phyloP scores from a whole-genome alignment of 2,797 vertebrate species.

The Hirundo rustica region DNA sequence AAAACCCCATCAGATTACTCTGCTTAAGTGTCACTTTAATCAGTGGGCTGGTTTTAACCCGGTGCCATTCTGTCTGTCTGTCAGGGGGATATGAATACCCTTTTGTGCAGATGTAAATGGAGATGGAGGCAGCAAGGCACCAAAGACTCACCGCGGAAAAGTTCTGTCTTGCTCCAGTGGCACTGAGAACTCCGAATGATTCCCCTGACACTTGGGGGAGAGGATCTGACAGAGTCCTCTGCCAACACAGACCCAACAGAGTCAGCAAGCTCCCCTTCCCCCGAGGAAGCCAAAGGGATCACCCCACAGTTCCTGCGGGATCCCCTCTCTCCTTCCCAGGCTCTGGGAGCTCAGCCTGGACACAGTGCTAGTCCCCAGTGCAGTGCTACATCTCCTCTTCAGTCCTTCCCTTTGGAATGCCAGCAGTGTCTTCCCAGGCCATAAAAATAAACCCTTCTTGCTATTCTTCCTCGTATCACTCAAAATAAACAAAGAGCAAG shows the following conservation, averaged over 20 bases:
- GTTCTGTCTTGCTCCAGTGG: background rate
- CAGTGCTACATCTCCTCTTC: background rate
- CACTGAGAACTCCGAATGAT: background rate
- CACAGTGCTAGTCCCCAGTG: background rate
- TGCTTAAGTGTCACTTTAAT: background rate
- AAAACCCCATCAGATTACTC: background rate
- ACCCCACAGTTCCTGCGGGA: background rate
- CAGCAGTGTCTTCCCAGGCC: background rate
- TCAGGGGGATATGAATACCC: background rate
- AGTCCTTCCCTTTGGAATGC: background rate
- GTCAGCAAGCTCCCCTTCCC: background rate
- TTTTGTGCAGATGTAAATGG: background rate
- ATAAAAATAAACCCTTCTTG: constrained; percentile 25
- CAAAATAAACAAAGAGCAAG: constrained; percentile 35
- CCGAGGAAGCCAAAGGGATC: background rate
- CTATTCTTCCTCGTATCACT: constrained; percentile 20
- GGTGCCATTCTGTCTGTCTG: background rate
- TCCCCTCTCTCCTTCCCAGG: background rate
- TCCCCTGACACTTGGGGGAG: background rate
- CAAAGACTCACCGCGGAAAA: background rate
- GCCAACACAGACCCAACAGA: background rate
- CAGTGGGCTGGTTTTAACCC: background rate
- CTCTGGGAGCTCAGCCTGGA: background rate
- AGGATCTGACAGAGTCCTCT: background rate
- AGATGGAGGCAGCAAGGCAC: background rate